Percentiles rank a stretch among this genome's conserved stretches.
Evolutionary conservation across 1,140 invertebrate genomes (phyloP).

Genomic region (Ylistrum balloti): DNA sequence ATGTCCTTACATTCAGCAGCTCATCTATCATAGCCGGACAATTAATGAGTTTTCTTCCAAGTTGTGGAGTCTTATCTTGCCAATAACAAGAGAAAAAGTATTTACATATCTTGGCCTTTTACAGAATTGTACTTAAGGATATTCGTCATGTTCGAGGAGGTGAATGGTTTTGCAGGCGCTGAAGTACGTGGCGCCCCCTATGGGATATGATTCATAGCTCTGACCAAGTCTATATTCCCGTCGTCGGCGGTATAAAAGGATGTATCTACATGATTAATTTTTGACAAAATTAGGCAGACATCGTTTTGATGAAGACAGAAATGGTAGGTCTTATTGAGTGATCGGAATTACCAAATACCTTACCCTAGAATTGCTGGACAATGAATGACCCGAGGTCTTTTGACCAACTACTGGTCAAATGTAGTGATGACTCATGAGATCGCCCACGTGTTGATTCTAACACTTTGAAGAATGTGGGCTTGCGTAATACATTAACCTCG

Average conservation of each 20-base stretch:
- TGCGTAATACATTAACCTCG: not conserved
- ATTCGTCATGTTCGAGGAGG: not conserved
- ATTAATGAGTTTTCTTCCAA: constrained; percentile 33
- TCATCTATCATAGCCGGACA: not conserved
- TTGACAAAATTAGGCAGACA: constrained; percentile 34
- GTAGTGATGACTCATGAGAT: not conserved
- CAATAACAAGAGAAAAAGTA: not conserved
- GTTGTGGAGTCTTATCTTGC: not conserved
- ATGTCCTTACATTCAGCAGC: not conserved
- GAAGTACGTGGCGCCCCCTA: not conserved
- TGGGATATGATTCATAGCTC: constrained; percentile 10
- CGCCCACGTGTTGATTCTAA: not conserved
- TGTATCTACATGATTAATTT: constrained; percentile 3
- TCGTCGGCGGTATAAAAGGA: not conserved
- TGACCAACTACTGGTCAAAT: not conserved
- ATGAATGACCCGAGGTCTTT: not conserved
- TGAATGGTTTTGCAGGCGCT: constrained; percentile 8
- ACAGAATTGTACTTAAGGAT: not conserved
- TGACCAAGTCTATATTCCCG: not conserved
- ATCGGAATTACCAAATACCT: not conserved
- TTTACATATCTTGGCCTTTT: constrained; percentile 35
- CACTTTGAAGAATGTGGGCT: not conserved
- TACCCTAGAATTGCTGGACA: not conserved
- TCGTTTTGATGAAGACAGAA: not conserved
- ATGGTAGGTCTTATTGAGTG: not conserved